Evolutionary conservation across 2,797 vertebrate genomes (phyloP).

Genomic region (Sarcophilus harrisii): DNA sequence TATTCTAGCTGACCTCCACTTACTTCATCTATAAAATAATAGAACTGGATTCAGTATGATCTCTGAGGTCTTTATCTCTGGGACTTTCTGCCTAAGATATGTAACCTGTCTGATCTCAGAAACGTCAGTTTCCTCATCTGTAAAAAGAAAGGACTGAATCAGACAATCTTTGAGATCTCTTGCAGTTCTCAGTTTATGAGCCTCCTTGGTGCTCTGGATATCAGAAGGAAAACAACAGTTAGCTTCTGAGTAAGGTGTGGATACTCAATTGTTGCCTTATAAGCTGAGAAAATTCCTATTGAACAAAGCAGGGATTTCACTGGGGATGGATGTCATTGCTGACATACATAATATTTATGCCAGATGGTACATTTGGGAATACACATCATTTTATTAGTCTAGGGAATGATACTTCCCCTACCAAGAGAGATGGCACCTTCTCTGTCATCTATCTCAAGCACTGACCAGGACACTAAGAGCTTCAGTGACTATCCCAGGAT

Average conservation of each 20-base stretch:
- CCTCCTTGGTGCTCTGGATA: neutral
- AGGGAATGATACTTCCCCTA: neutral
- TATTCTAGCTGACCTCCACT: neutral
- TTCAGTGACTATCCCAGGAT: neutral
- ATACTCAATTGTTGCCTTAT: neutral
- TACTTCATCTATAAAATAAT: neutral
- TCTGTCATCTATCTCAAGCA: neutral
- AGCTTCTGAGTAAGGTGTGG: neutral
- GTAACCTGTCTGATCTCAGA: neutral
- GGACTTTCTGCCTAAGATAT: neutral
- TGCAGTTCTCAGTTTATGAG: neutral
- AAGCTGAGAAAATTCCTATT: slow-evolving; percentile 24
- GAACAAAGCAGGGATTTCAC: neutral
- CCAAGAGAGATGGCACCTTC: neutral
- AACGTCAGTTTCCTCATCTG: neutral
- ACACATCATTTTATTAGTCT: neutral
- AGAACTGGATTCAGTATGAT: neutral
- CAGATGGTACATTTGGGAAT: neutral
- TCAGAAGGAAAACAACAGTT: slow-evolving; percentile 1
- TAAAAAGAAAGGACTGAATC: neutral
- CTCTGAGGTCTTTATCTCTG: neutral
- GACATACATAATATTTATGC: neutral
- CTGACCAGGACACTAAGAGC: neutral
- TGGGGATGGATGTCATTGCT: neutral
- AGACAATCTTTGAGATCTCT: neutral